A percentile compares a stretch with the other conserved stretches of the same genome.
These are phyloP conservation scores for Galeopsomyia nigrocyanea DNA, from an alignment of 2,888 invertebrate species.

Conservation along the genomic window DNA sequence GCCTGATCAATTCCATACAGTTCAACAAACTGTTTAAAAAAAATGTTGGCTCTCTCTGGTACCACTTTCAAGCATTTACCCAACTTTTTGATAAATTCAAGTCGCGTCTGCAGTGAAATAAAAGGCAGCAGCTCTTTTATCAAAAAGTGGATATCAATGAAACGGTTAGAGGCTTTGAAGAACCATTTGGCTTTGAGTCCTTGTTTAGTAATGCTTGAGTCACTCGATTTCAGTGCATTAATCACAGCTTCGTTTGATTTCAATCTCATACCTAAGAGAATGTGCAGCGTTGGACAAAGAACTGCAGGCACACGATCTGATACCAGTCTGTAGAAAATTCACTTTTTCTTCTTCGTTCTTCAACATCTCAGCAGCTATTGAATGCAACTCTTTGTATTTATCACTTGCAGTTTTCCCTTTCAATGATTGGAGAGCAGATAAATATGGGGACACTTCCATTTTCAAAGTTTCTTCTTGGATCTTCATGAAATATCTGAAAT, in stretches of 20 bases:
- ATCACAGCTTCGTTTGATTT: constrained; percentile 50
- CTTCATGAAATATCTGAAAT: too few relatives aligned
- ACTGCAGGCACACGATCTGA: too few relatives aligned
- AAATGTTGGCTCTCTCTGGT: constrained; percentile 54
- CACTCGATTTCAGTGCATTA: constrained; percentile 58
- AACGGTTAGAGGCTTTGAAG: constrained; percentile 54
- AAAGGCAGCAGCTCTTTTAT: constrained; percentile 53
- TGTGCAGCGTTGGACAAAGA: constrained; percentile 49
- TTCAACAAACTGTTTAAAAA: constrained; percentile 52
- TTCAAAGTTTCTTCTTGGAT: too few relatives aligned
- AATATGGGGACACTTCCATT: constrained; percentile 4
- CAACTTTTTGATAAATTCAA: constrained; percentile 55
- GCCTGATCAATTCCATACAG: constrained; percentile 53
- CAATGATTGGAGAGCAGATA: constrained; percentile 58
- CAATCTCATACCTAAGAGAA: constrained; percentile 53
- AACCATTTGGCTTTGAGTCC: constrained; percentile 59
- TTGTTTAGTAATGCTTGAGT: constrained; percentile 53
- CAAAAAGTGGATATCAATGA: constrained; percentile 56
- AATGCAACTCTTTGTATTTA: constrained; percentile 49
- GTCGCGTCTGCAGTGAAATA: constrained; percentile 55
- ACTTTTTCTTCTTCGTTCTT: neutral
- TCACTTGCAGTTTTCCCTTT: constrained; percentile 55
- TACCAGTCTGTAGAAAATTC: too few relatives aligned
- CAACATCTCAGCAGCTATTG: neutral
- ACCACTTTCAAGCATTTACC: constrained; percentile 47